phyloP scores from a whole-genome alignment of 2,113 vertebrate species.

The Microcebus lehilahytsara region DNA sequence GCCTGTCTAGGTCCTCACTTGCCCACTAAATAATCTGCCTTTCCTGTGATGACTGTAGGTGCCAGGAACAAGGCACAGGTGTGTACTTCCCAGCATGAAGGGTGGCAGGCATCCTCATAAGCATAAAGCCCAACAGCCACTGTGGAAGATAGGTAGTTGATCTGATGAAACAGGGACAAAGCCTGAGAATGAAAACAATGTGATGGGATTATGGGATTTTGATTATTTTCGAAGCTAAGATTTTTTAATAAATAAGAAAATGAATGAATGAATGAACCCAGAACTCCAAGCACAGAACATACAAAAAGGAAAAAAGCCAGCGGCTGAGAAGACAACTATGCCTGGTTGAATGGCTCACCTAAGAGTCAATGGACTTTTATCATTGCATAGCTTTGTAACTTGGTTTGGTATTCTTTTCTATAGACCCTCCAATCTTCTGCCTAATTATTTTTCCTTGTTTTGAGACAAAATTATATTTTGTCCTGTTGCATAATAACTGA shows the following conservation, averaged over 20 bases:
- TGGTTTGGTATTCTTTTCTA: not conserved
- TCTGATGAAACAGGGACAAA: not conserved
- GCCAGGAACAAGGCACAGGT: not conserved
- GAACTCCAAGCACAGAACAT: not conserved
- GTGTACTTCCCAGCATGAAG: not conserved
- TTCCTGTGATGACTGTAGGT: not conserved
- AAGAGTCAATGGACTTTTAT: not conserved
- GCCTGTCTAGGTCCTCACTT: not conserved
- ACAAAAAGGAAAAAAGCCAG: not conserved
- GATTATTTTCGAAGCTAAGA: slow-evolving; percentile 1
- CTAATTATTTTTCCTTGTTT: slow-evolving; percentile 11
- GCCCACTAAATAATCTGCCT: not conserved
- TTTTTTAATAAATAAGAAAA: not conserved
- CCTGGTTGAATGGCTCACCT: not conserved
- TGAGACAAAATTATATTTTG: not conserved
- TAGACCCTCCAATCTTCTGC: not conserved
- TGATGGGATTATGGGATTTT: not conserved
- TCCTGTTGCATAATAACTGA: not conserved
- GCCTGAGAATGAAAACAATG: not conserved
- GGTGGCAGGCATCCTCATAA: not conserved
- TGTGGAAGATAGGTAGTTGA: not conserved
- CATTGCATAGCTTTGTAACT: not conserved
- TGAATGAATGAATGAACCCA: not conserved
- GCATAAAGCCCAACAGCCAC: not conserved
- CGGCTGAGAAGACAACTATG: not conserved